Evolutionary conservation across 2,888 invertebrate genomes (phyloP).

Genomic region (Cryptus viduatorius): DNA sequence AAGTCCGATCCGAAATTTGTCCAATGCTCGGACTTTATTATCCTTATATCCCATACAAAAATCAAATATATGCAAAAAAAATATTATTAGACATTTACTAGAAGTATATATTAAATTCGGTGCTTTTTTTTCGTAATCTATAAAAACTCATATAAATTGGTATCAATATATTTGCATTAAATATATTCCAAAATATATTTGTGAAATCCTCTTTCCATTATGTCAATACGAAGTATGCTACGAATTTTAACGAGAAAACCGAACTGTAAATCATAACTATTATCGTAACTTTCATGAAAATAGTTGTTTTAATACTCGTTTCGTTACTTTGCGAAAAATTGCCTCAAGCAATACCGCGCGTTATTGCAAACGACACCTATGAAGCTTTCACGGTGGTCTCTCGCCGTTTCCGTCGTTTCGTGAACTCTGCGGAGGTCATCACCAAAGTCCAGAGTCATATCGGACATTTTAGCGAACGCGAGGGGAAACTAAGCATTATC

Average conservation of each 20-base stretch:
- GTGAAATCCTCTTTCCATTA: background rate
- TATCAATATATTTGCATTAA: no score
- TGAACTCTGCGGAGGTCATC: background rate
- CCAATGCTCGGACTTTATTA: background rate
- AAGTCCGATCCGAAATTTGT: background rate
- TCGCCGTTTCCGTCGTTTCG: background rate
- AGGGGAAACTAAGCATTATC: constrained; percentile 50
- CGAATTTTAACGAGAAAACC: background rate
- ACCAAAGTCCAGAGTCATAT: constrained; percentile 23
- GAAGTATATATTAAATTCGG: no score
- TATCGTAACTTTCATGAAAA: background rate
- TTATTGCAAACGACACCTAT: background rate
- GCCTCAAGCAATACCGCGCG: no score
- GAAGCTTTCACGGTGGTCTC: background rate
- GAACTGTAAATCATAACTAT: background rate
- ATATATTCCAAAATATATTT: no score
- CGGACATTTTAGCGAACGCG: constrained; percentile 36
- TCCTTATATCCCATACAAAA: background rate
- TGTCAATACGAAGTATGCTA: background rate
- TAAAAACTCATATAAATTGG: no score
- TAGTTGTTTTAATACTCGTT: background rate
- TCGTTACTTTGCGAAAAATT: background rate
- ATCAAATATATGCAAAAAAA: no score
- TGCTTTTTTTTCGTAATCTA: no score
- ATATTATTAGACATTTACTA: no score